These are phyloP conservation scores for Eidolon helvum DNA, from an alignment of 2,113 vertebrate species.

Conservation along the genomic window DNA sequence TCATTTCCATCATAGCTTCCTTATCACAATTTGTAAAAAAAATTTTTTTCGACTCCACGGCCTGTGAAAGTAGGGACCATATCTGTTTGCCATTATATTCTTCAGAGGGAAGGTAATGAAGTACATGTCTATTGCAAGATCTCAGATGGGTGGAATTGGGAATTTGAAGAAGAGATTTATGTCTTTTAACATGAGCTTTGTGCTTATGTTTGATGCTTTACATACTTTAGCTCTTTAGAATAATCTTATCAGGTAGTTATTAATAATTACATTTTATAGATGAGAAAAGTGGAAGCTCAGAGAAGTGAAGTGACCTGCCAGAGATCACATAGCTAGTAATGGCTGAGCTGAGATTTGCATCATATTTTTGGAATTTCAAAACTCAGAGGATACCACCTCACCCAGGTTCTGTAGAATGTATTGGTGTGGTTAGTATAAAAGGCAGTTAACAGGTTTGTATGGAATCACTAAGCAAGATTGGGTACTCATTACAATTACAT, in stretches of 20 bases:
- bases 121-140: background rate
- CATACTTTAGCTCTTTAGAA: conserved; percentile 1
- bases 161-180: background rate
- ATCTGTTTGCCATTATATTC: background rate
- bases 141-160: background rate
- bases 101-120: background rate
- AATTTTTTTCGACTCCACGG: background rate
- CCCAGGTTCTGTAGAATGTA: background rate
- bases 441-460: background rate
- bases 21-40: background rate
- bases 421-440: background rate
- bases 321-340: background rate
- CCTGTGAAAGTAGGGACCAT: background rate
- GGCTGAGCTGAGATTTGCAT: background rate
- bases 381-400: background rate
- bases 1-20: background rate
- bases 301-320: background rate
- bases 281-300: background rate
- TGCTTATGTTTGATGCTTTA: background rate
- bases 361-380: conserved; percentile 33
- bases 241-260: background rate
- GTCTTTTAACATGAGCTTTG: background rate
- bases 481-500: background rate
- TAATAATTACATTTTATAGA: background rate
- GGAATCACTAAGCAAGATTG: background rate